A percentile compares a stretch with the other conserved stretches of the same genome.
These are phyloP conservation scores for Papilio polytes DNA, from an alignment of 1,140 invertebrate species.

Conservation along the genomic window DNA sequence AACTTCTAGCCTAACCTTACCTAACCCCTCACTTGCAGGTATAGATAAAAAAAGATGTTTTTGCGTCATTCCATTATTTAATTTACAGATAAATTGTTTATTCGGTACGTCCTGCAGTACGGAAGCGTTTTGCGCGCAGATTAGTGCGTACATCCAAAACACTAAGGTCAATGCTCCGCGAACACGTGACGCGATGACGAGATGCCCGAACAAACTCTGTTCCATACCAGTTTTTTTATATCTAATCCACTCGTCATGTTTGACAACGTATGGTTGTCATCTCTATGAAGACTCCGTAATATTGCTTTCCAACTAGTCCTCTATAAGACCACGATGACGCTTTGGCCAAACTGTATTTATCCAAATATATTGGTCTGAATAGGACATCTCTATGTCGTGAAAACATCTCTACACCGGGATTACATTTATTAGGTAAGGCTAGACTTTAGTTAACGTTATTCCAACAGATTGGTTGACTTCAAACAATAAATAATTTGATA, in stretches of 20 bases:
- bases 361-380: no score
- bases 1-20: not conserved
- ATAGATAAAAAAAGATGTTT: not conserved
- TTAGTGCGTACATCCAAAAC: constrained; percentile 72
- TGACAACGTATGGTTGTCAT: constrained; percentile 14
- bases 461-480: no score
- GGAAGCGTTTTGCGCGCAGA: constrained; percentile 47
- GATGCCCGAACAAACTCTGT: constrained; percentile 28
- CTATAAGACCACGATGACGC: no score
- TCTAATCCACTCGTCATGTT: constrained; percentile 56
- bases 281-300: not conserved
- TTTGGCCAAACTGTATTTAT: no score
- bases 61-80: constrained; percentile 31
- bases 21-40: not conserved
- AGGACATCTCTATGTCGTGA: no score
- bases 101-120: constrained; percentile 53
- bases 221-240: constrained; percentile 33
- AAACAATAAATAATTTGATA: no score
- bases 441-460: no score
- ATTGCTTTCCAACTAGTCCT: no score
- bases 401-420: no score
- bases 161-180: constrained; percentile 71
- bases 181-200: constrained; percentile 76
- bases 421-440: no score
- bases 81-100: constrained; percentile 57